These are phyloP conservation scores for Cantharis rufa DNA, from an alignment of 2,888 invertebrate genomes.

Conservation along the genomic window DNA sequence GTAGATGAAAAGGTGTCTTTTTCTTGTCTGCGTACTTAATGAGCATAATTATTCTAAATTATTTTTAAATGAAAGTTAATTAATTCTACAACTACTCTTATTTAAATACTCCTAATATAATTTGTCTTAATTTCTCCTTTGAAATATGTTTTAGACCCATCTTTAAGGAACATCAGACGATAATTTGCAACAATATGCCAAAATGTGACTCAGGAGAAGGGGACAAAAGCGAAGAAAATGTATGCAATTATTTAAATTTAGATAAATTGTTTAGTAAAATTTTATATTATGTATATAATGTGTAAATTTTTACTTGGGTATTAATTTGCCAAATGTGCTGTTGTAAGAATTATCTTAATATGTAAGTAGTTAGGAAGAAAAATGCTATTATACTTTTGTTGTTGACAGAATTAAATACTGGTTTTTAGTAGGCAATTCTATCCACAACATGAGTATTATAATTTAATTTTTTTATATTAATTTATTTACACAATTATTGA, in stretches of 20 bases:
- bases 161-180: constrained; percentile 41
- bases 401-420: background rate
- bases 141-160: constrained; percentile 43
- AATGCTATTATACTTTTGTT: background rate
- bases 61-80: background rate
- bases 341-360: background rate
- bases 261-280: background rate
- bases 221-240: background rate
- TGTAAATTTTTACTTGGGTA: background rate
- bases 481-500: background rate
- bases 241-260: background rate
- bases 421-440: background rate
- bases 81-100: background rate
- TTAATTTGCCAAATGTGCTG: background rate
- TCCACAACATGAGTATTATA: background rate
- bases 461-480: background rate
- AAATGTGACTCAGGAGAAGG: constrained; percentile 9
- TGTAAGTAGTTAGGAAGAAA: background rate
- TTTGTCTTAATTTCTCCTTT: background rate
- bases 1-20: background rate
- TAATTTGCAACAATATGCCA: constrained; percentile 18
- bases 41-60: background rate
- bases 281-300: background rate
- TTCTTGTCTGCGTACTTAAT: background rate
- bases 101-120: background rate